Conservation (phyloP, 2,888 invertebrate genomes). For the Nemotelus pantherinus region DNA sequence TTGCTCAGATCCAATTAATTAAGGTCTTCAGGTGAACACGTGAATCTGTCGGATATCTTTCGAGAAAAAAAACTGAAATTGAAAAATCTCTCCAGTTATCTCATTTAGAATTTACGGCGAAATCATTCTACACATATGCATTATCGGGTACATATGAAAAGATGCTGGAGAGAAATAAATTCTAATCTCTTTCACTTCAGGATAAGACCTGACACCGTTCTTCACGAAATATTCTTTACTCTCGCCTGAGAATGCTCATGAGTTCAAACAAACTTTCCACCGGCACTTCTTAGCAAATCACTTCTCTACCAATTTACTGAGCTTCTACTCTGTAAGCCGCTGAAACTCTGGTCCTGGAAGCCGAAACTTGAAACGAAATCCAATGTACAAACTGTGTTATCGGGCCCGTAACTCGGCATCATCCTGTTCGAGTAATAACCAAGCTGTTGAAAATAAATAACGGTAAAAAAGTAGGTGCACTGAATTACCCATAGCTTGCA, state of each 20-base stretch:
- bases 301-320: not conserved
- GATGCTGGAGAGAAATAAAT: constrained; percentile 28
- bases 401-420: not conserved
- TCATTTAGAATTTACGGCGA: no score
- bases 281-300: no score
- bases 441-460: constrained; percentile 12
- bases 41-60: no score
- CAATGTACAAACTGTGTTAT: not conserved
- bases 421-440: constrained; percentile 18
- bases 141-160: constrained; percentile 5
- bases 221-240: no score
- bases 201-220: not conserved
- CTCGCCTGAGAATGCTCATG: no score
- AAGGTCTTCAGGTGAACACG: no score
- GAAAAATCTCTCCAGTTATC: no score
- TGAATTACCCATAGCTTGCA: not conserved
- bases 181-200: constrained; percentile 20
- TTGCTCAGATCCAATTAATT: no score
- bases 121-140: not conserved
- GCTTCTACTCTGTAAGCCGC: constrained; percentile 18
- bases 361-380: not conserved
- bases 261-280: no score
- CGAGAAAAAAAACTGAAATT: no score
- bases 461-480: constrained; percentile 3
- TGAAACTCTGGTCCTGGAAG: constrained; percentile 25